Evolutionary conservation across 2,888 invertebrate genomes (phyloP).

Genomic region (Pachydiplax longipennis): DNA sequence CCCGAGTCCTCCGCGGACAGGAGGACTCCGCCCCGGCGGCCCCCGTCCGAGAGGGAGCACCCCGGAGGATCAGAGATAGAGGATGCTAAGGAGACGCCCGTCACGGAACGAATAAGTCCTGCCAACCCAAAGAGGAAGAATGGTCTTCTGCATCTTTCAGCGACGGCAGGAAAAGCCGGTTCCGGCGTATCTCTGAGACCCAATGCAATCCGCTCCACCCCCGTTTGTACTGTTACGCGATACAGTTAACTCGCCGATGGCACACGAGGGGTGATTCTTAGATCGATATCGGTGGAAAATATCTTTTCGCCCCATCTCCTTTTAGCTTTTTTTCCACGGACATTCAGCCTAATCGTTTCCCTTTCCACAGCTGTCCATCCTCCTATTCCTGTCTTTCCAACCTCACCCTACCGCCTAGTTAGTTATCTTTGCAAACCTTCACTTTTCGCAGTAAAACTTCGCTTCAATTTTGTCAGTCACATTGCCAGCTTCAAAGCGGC

Average conservation of each 20-base stretch:
- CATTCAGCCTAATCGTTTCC: too few species aligned
- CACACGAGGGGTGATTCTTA: neutral
- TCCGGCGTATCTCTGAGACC: neutral
- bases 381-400: too few species aligned
- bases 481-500: too few species aligned
- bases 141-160: neutral
- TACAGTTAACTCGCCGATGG: slow-evolving; percentile 2
- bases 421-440: too few species aligned
- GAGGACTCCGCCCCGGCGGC: neutral
- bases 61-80: neutral
- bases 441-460: too few species aligned
- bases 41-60: neutral
- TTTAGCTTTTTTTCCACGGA: too few species aligned
- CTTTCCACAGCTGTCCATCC: too few species aligned
- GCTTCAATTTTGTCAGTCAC: too few species aligned
- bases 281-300: neutral
- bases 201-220: neutral
- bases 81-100: slow-evolving; percentile 12
- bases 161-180: neutral
- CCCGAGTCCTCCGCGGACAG: neutral
- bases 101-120: slow-evolving; percentile 3
- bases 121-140: neutral
- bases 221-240: neutral
- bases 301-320: neutral
- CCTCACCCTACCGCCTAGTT: too few species aligned